phyloP scores from a whole-genome alignment of 53 echinoderm and acorn worm species.

The Paracentrotus lividus region DNA sequence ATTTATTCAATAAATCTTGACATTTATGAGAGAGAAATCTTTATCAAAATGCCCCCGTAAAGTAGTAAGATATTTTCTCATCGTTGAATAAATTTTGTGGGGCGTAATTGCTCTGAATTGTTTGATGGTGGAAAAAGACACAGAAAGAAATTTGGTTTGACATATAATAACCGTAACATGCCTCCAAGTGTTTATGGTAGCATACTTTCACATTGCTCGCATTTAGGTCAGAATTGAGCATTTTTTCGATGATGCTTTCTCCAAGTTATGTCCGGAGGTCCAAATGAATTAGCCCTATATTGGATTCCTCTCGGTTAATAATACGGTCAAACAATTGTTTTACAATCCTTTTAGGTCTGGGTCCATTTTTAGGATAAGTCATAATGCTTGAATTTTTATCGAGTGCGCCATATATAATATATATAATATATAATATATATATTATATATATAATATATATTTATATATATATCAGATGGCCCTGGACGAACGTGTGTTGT shows the following conservation, averaged over 20 bases:
- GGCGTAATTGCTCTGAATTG: not conserved
- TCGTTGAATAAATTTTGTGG: not conserved
- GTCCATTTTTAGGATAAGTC: not conserved
- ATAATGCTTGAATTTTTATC: not conserved
- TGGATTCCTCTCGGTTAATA: not conserved
- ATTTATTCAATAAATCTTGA: slow-evolving; percentile 31
- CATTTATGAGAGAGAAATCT: not conserved
- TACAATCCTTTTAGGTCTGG: not conserved
- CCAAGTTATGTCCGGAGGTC: not conserved
- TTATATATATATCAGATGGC: too few species aligned
- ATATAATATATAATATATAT: too few species aligned
- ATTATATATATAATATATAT: too few species aligned
- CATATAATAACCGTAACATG: not conserved
- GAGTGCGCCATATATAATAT: too few species aligned
- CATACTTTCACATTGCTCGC: not conserved
- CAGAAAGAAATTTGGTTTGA: not conserved
- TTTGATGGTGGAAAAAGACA: not conserved
- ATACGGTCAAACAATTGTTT: not conserved
- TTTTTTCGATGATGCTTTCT: not conserved
- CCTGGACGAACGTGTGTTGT: too few species aligned
- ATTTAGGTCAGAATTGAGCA: not conserved
- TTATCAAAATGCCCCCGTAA: not conserved
- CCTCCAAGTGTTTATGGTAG: slow-evolving; percentile 45
- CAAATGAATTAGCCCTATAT: slow-evolving; percentile 7
- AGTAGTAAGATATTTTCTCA: not conserved